These are phyloP conservation scores for Columba janthina DNA, from an alignment of 2,113 vertebrate species.

Conservation along the genomic window DNA sequence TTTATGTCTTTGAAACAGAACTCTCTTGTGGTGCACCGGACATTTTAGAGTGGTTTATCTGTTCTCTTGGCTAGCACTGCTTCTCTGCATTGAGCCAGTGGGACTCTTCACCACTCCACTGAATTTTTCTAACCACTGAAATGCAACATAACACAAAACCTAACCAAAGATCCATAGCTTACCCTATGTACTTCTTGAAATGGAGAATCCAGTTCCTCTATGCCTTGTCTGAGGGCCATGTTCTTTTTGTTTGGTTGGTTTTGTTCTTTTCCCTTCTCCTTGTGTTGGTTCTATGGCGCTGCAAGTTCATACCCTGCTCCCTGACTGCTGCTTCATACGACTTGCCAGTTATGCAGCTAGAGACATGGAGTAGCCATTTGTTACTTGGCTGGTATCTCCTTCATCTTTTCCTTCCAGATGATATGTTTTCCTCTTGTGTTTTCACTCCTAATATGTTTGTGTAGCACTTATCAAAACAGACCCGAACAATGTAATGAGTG, in stretches of 20 bases:
- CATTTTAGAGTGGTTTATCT: slow-evolving; percentile 19
- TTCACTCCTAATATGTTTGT: slow-evolving; percentile 22
- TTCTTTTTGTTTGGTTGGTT: not conserved
- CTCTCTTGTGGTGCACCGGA: not conserved
- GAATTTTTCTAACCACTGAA: not conserved
- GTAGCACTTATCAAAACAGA: slow-evolving; percentile 16
- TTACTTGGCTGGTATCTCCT: not conserved
- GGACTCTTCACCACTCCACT: not conserved
- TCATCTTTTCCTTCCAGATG: not conserved
- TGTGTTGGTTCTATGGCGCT: not conserved
- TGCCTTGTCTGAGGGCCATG: not conserved
- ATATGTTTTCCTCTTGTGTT: slow-evolving; percentile 14
- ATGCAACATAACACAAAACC: not conserved
- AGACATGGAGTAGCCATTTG: slow-evolving; percentile 9
- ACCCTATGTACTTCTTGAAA: not conserved
- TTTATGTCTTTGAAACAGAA: not conserved
- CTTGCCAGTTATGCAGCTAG: not conserved
- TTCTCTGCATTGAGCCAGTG: not conserved
- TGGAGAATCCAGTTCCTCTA: not conserved
- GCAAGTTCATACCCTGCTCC: not conserved
- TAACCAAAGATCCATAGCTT: not conserved
- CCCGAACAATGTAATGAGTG: not conserved
- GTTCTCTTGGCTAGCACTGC: not conserved
- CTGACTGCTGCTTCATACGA: not conserved
- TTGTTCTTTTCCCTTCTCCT: not conserved